Base-by-base conservation (phyloP, 2,888 invertebrate species). In the Trissolcus japonicus region DNA sequence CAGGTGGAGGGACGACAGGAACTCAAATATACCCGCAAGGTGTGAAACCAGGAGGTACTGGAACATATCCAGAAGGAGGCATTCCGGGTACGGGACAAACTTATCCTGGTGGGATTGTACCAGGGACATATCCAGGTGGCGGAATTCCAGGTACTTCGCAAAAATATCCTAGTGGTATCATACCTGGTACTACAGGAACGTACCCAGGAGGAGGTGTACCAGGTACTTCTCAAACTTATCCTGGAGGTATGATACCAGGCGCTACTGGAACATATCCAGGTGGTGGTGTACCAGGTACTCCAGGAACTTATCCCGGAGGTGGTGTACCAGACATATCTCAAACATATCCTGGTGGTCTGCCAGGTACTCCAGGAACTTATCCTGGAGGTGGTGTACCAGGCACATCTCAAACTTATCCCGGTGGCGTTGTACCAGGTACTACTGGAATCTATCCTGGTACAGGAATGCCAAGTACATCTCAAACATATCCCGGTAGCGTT, bases 11-110 rank as follows among this genome's bases (percentile, higher is more conserved):
- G 2, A n/a, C n/a, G n/a, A n/a, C n/a, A n/a, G n/a, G n/a, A n/a
- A n/a, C n/a, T n/a, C n/a, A n/a, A n/a, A n/a, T n/a, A n/a, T n/a
- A 81, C 48, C 81, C 81, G 4, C 60, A 56, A 25, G 19, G 40
- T n/a, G 14, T 7, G 1, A 6, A 14, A 7, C 48, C 51, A 35
- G 61, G 61, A 13, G 17, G 29, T 13, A 29, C 48, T 3, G 60
- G 60, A 29, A 51, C 51, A 2, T 19, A 51, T 59, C 73, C 76
- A 16, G 62, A 56, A 51, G 66, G 75, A 21, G 4, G 21, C 4
- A 6, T 25, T 21, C 53, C 16, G 1, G 51, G 16, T 1, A 17
- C 35, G 17, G 1, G 19, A 11, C 14, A 4, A 51, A 51, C 19
- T 19, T 51, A 51, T 19, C 51, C 51, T 2, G 51, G 21, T 3